These are phyloP conservation scores for Atrina japonica DNA, from an alignment of 2,888 invertebrate species.

Conservation along the genomic window DNA sequence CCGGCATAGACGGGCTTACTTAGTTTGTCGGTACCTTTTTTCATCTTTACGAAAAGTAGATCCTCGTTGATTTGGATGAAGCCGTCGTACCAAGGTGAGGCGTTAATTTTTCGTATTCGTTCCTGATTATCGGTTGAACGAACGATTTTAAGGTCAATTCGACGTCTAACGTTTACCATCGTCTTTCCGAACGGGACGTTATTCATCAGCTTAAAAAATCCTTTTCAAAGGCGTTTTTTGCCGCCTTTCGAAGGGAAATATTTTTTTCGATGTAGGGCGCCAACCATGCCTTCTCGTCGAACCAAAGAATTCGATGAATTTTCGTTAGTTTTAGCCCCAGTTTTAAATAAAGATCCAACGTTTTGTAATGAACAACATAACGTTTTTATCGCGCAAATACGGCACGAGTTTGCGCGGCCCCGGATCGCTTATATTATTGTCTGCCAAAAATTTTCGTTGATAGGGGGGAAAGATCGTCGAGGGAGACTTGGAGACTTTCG, in stretches of 20 bases:
- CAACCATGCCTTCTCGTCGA: neutral
- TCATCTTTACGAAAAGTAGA: too few relatives aligned
- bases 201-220: constrained; percentile 13
- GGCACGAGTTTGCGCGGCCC: neutral
- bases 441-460: neutral
- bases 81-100: too few relatives aligned
- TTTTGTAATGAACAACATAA: neutral
- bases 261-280: constrained; percentile 16
- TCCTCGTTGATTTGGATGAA: too few relatives aligned
- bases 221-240: constrained; percentile 12
- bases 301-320: neutral
- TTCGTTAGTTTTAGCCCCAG: neutral
- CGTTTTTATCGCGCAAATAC: neutral
- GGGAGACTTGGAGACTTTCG: too few relatives aligned
- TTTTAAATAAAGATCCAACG: neutral
- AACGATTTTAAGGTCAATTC: too few relatives aligned
- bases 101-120: constrained; percentile 8
- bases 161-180: neutral
- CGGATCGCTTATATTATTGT: neutral
- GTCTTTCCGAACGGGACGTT: neutral
- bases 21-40: too few relatives aligned
- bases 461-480: too few relatives aligned
- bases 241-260: constrained; percentile 16
- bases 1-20: too few relatives aligned
- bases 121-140: neutral